A percentile compares a stretch with the other conserved stretches of the same genome.
phyloP scores from a whole-genome alignment of 2,113 vertebrate genomes.

The Vulpes vulpes region DNA sequence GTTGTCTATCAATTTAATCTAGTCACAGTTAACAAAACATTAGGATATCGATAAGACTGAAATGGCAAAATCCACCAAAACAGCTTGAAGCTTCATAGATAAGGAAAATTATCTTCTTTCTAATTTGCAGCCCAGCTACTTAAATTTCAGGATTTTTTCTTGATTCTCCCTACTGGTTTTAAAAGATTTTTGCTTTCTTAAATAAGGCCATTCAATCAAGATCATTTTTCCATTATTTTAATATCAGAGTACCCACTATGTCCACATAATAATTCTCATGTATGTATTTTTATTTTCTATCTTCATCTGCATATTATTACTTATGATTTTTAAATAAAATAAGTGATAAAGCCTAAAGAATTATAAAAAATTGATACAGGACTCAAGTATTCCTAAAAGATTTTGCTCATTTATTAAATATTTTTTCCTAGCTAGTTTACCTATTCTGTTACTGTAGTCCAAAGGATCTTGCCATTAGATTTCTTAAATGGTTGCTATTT shows the following conservation, averaged over 20 bases:
- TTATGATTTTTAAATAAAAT: conserved; percentile 17
- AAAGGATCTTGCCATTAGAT: neutral
- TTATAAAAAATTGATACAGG: conserved; percentile 10
- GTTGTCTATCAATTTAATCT: neutral
- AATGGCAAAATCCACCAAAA: neutral
- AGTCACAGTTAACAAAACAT: neutral
- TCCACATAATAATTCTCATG: neutral
- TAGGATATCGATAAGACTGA: neutral
- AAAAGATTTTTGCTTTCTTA: neutral
- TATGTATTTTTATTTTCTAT: conserved; percentile 30
- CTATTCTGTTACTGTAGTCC: neutral
- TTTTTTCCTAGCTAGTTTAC: neutral
- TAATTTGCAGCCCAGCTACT: neutral
- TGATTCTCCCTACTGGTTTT: neutral
- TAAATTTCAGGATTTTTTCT: conserved; percentile 22
- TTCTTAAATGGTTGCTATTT: neutral
- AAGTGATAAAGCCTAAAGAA: neutral
- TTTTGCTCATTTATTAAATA: neutral
- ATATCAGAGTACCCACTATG: neutral
- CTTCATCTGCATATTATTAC: neutral
- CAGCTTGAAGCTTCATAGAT: neutral
- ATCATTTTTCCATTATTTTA: neutral
- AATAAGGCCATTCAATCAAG: neutral
- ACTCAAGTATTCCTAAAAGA: neutral
- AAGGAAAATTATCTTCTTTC: neutral